Percentiles rank a stretch among this genome's conserved stretches.
Conservation (phyloP, 2,113 vertebrate species). For the Chamaea fasciata region DNA sequence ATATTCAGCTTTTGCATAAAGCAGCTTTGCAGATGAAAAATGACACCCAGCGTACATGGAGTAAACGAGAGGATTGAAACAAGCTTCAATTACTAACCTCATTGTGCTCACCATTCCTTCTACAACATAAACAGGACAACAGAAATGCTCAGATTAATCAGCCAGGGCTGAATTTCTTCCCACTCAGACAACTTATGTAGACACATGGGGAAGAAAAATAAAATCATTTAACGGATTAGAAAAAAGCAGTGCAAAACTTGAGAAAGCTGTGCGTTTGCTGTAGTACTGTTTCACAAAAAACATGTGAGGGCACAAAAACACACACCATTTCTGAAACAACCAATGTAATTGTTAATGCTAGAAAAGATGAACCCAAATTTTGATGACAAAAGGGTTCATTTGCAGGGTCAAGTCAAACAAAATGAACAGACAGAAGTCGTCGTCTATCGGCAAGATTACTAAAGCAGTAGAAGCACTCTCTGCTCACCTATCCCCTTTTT, state of each 20-base stretch:
- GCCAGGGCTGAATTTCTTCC: background rate
- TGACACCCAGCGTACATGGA: background rate
- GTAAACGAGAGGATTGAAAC: background rate
- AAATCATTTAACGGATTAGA: background rate
- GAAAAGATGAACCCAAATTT: background rate
- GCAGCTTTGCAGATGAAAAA: background rate
- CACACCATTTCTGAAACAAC: background rate
- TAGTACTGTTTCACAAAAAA: background rate
- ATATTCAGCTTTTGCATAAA: background rate
- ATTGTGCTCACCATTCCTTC: background rate
- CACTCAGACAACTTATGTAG: background rate
- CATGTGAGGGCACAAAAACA: rapidly evolving
- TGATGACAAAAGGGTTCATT: background rate
- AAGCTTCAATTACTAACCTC: background rate
- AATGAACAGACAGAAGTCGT: background rate
- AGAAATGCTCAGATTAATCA: background rate
- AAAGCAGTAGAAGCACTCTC: background rate
- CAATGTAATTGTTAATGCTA: background rate
- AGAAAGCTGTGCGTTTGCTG: background rate
- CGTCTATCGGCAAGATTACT: background rate
- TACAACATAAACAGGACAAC: background rate
- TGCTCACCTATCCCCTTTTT: background rate
- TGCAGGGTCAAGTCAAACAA: background rate
- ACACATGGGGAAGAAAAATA: background rate
- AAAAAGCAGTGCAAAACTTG: background rate